Evolutionary conservation across 2,888 invertebrate species (phyloP).

Genomic region (Cheilosia soror): DNA sequence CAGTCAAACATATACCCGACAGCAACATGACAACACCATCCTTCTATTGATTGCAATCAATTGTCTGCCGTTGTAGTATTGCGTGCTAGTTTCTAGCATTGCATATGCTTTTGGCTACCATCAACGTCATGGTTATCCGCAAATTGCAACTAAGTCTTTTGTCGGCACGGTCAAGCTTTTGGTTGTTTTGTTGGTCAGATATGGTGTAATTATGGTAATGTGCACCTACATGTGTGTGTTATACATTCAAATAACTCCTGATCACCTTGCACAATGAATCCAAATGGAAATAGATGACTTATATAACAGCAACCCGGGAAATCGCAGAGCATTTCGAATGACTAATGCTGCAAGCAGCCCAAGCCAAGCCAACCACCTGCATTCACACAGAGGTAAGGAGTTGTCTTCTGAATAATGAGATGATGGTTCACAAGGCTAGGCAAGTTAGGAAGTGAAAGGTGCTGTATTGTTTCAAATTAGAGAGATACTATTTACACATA

Average conservation of each 20-base stretch:
- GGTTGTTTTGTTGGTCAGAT: conserved; percentile 44
- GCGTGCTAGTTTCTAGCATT: not conserved
- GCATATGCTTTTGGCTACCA: conserved; percentile 1
- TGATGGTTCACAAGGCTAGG: conserved; percentile 12
- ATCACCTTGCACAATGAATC: conserved; percentile 71
- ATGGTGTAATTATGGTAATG: conserved; percentile 63
- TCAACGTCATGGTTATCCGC: conserved; percentile 13
- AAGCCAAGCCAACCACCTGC: conserved; percentile 25
- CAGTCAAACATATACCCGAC: not conserved
- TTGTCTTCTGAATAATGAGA: conserved; percentile 10
- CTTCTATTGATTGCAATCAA: conserved; percentile 9
- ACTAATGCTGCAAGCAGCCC: conserved; percentile 1
- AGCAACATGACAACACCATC: not conserved
- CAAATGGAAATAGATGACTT: conserved; percentile 36
- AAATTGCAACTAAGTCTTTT: conserved; percentile 1
- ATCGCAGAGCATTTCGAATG: conserved; percentile 15
- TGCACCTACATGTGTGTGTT: conserved; percentile 18
- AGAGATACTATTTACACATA: not conserved
- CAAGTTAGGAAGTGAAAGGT: conserved; percentile 60
- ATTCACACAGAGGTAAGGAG: not conserved
- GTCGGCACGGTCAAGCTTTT: not conserved
- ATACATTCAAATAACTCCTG: conserved; percentile 57
- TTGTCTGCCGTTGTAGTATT: not conserved
- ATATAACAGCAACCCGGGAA: conserved; percentile 45
- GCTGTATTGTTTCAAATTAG: conserved; percentile 40